These are phyloP conservation scores for Dufourea novaeangliae DNA, from an alignment of 1,140 invertebrate genomes.

Conservation along the genomic window DNA sequence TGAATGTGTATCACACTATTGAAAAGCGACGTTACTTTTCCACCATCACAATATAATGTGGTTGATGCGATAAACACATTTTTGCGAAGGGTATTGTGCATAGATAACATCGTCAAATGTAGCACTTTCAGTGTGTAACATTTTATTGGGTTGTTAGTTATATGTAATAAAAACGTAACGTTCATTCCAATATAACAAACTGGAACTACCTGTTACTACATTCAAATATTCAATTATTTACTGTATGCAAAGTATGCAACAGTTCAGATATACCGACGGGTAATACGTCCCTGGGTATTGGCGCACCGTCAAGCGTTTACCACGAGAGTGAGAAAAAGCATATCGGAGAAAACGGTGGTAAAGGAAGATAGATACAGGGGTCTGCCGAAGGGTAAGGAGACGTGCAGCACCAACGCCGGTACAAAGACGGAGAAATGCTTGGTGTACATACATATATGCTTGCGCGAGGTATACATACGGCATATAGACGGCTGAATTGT, in stretches of 20 bases:
- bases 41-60: no score
- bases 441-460: no score
- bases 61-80: background rate
- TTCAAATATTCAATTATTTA: background rate
- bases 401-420: constrained; percentile 18
- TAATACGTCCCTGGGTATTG: constrained; percentile 49
- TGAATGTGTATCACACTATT: no score
- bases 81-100: background rate
- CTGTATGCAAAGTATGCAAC: background rate
- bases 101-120: background rate
- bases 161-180: background rate
- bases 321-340: constrained; percentile 50
- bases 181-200: background rate
- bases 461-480: constrained; percentile 41
- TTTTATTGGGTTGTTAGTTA: background rate
- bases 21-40: no score
- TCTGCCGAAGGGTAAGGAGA: constrained; percentile 58
- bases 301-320: constrained; percentile 39
- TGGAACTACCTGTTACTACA: no score
- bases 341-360: constrained; percentile 54
- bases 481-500: constrained; percentile 51
- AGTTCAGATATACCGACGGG: background rate
- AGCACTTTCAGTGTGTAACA: background rate
- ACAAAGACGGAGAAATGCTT: constrained; percentile 55
- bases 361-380: constrained; percentile 59